Percentiles rank a stretch among this genome's conserved stretches.
These are phyloP conservation scores for Callopanchax toddi DNA, from an alignment of 2,113 vertebrate species.

Conservation along the genomic window DNA sequence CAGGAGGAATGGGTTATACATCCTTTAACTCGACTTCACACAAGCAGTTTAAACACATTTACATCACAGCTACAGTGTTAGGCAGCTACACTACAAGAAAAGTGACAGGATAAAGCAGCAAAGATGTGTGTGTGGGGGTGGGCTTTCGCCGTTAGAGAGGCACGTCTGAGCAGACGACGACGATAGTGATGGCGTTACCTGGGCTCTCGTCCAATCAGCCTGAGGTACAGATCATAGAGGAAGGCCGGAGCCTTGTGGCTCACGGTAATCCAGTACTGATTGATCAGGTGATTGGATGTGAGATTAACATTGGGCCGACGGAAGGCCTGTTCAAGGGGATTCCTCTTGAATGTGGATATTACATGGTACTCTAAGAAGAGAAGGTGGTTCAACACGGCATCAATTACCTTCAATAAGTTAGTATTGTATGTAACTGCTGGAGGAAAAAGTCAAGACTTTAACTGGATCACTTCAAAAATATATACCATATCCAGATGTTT, in stretches of 20 bases:
- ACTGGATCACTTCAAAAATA: no score
- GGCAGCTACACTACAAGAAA: slow-evolving; percentile 25
- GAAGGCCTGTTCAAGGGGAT: slow-evolving; percentile 99
- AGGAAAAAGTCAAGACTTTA: background rate
- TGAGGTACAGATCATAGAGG: slow-evolving; percentile 99
- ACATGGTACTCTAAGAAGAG: slow-evolving; percentile 99
- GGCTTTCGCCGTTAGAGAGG: slow-evolving; percentile 24
- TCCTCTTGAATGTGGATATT: slow-evolving; percentile 99
- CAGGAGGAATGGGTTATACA: slow-evolving; percentile 68
- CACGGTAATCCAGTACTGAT: slow-evolving; percentile 99
- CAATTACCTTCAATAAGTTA: slow-evolving; percentile 51
- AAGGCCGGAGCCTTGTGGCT: slow-evolving; percentile 99
- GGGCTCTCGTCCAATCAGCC: slow-evolving; percentile 98
- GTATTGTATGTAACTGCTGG: no score
- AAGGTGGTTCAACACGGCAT: slow-evolving; percentile 79
- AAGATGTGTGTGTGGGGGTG: slow-evolving; percentile 13
- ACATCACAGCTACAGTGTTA: slow-evolving; percentile 31
- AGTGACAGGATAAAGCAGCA: slow-evolving; percentile 55
- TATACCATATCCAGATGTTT: no score
- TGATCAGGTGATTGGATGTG: slow-evolving; percentile 99
- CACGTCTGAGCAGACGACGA: slow-evolving; percentile 54
- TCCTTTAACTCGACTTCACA: slow-evolving; percentile 58
- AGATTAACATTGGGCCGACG: slow-evolving; percentile 99
- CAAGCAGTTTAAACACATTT: slow-evolving; percentile 45
- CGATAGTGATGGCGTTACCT: slow-evolving; percentile 86